Evolutionary conservation across 1,140 invertebrate species (phyloP), one percentile per base, ranked within the genome.

Genomic region (Habropoda laboriosa): DNA sequence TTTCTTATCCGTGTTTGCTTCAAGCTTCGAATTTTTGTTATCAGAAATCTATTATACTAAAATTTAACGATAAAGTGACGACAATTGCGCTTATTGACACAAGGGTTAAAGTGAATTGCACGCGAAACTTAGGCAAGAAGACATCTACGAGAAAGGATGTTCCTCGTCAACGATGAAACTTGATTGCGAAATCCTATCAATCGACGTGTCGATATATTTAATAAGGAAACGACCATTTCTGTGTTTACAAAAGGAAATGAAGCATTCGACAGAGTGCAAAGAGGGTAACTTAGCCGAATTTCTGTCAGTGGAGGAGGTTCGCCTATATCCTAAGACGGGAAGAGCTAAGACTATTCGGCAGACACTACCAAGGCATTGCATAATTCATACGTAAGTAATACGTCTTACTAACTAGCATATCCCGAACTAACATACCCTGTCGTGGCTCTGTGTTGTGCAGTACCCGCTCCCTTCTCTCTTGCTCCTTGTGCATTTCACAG

Each of bases 381-480:
- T 91, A 91, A 91, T 91, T 91, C 89, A 91, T 89, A 89, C 82
- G 86, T 85, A 88, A 90, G 89, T 91, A 91, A 91, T 91, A 91
- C 89, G 87, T 90, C 90, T 91, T 90, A 88, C 81, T 87, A 86
- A 86, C 75, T 85, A 86, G 78, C 77, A 74, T 80, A 64, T 79
- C 80, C 84, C 60, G 53, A 86, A 81, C 87, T 80, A 87, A 83
- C 81, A 86, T 80, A 86, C 74, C 76, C 75, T 81, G 79, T 85
- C 81, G 83, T 68, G 76, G 67, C 53, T 57, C 73, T 67, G 55
- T 61, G 63, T 83, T 74, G 68, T 76, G 68, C 74, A 82, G 77
- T n/a, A n/a, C n/a, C n/a, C 76, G 60, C 64, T 63, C 68, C 60
- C 49, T 61, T 32, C 24, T 53, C 66, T 18, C 61, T 18, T 32